Base-by-base conservation (phyloP, 2,888 invertebrate genomes). In the Spatulosminthurus flaviceps region DNA sequence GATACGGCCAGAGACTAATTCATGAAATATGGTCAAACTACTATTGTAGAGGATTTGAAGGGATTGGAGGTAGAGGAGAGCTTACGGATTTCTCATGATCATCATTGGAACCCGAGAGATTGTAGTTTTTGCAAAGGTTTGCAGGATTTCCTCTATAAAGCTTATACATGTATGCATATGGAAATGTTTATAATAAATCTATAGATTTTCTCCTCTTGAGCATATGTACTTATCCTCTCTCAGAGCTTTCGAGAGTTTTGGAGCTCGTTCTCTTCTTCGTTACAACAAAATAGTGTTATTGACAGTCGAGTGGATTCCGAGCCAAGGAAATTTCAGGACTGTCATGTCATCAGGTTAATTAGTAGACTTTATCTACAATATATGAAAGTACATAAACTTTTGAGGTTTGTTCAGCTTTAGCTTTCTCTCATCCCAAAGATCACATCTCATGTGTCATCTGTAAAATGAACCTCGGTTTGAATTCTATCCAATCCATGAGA, bases 291-390 rank as follows among this genome's bases (percentile, higher is more conserved):
- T 67, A 28, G 67, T 76, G 76, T 43, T 76, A 76, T 66, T 76
- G 76, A 76, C 67, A 76, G 76, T 51, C 67, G 76, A 76, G 69
- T 76, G 76, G 76, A 76, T 67, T 69, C 43, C 66, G 16, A 64
- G 66, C 51, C 43, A 74, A 76, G 43, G 67, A 76, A 76, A 74
- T 64, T 74, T 74, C 41, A 34, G 24, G 51, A 72, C 74, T 76
- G 76, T 69, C 76, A 76, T 76, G 76, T 76, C 76, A 76, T 76
- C 76, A 76, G 76, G 76, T 76, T 76, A 76, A 76, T 76, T 76
- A 76, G 76, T 28, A 67, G 76, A 67, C 67, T 67, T 76, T 67
- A 64, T 67, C 75, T 75, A 41, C 41, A 64, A 26, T 26, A 64
- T 64, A 26, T 24, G 64, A 64, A 26, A 24, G 64, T 64, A 26